Conservation (phyloP, 1,140 invertebrate species). For the Lanistes nyassanus region DNA sequence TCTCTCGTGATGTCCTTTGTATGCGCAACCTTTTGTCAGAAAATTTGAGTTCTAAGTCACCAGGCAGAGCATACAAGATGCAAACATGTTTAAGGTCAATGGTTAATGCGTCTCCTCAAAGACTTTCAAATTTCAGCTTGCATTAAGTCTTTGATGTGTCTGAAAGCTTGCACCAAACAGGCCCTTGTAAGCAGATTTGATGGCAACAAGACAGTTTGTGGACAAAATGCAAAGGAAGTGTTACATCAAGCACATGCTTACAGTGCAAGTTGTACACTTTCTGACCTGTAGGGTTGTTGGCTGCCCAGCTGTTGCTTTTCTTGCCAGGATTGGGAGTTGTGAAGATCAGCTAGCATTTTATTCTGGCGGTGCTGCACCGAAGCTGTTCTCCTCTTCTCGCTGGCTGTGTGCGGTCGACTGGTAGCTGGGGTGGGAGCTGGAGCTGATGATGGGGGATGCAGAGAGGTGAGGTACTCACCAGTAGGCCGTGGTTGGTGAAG, state of each 20-base stretch:
- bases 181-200: too few relatives aligned
- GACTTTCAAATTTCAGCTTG: neutral
- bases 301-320: conserved; percentile 45
- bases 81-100: too few relatives aligned
- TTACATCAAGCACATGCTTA: too few relatives aligned
- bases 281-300: conserved; percentile 55
- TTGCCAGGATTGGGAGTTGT: conserved; percentile 31
- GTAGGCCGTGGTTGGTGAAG: neutral
- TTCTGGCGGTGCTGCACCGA: neutral
- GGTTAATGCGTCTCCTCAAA: neutral
- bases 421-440: conserved; percentile 16
- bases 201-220: too few relatives aligned
- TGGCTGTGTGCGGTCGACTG: conserved; percentile 28
- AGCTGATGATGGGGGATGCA: neutral
- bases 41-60: neutral
- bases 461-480: conserved; percentile 3
- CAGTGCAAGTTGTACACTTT: neutral
- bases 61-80: neutral
- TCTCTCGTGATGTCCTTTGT: neutral
- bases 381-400: neutral
- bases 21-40: conserved; percentile 10
- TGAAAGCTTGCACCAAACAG: too few relatives aligned
- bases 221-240: too few relatives aligned
- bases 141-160: too few relatives aligned
- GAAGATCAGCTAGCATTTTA: conserved; percentile 37